Conservation (phyloP, 1,140 invertebrate species). For the Gonioctena quinquepunctata region DNA sequence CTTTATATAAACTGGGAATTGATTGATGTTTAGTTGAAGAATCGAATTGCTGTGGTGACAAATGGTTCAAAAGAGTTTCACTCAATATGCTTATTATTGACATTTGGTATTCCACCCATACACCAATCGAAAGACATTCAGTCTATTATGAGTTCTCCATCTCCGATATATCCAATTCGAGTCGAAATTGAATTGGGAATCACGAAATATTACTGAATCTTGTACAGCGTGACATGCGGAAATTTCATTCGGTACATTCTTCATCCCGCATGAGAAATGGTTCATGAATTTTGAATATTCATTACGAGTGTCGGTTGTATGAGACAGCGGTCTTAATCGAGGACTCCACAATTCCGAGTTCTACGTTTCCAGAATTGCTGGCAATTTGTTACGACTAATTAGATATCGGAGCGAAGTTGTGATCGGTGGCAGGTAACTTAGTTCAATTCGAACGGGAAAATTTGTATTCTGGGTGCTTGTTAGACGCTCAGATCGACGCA, state of each 20-base stretch:
- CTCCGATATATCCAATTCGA: neutral
- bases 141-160: neutral
- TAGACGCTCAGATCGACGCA: conserved; percentile 23
- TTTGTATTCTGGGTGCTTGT: conserved; percentile 30
- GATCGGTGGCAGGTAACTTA: conserved; percentile 28
- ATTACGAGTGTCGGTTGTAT: conserved; percentile 10
- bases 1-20: too few species aligned
- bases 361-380: conserved; percentile 27
- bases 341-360: conserved; percentile 11
- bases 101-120: too few species aligned
- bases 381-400: conserved; percentile 34
- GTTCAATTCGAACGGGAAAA: conserved; percentile 21
- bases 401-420: conserved; percentile 25
- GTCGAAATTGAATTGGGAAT: neutral
- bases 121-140: neutral
- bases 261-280: conserved; percentile 20
- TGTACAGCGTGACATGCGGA: conserved; percentile 11
- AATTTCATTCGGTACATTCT: conserved; percentile 22
- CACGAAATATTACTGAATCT: conserved; percentile 6
- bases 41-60: too few species aligned
- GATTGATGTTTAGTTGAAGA: too few species aligned
- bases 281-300: conserved; percentile 23
- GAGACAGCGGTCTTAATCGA: conserved; percentile 15
- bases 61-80: too few species aligned
- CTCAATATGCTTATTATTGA: too few species aligned